These are phyloP conservation scores for Euproctis similis DNA, from an alignment of 2,888 invertebrate species.

Conservation along the genomic window DNA sequence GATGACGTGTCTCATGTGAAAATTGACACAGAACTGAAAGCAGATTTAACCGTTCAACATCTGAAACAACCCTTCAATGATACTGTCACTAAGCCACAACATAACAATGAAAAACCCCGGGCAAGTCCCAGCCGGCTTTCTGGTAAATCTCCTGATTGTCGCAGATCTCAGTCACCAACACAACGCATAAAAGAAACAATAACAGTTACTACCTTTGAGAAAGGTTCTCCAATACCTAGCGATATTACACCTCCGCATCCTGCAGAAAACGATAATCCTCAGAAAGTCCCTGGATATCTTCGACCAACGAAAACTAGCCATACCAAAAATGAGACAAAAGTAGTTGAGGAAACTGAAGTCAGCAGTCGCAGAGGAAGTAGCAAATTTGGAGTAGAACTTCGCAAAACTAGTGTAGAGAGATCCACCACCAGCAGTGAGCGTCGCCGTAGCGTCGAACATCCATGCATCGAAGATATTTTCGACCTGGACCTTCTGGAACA, in stretches of 20 bases:
- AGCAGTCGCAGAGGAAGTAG: constrained; percentile 72
- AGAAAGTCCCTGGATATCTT: constrained; percentile 52
- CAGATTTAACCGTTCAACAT: constrained; percentile 21
- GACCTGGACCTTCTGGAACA: constrained; percentile 82
- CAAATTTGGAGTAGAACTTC: constrained; percentile 82
- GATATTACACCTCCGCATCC: constrained; percentile 37
- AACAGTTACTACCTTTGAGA: constrained; percentile 30
- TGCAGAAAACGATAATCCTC: constrained; percentile 33
- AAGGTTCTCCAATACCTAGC: constrained; percentile 34
- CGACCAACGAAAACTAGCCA: constrained; percentile 59
- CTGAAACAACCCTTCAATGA: constrained; percentile 28
- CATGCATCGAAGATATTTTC: constrained; percentile 83
- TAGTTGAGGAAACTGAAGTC: constrained; percentile 50
- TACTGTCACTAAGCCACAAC: constrained; percentile 22
- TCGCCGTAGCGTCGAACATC: constrained; percentile 65
- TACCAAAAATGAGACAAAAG: constrained; percentile 49
- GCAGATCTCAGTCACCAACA: constrained; percentile 41
- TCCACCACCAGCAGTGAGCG: constrained; percentile 61
- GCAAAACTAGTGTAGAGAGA: constrained; percentile 73
- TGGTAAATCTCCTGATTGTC: constrained; percentile 38
- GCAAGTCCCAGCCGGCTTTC: constrained; percentile 35
- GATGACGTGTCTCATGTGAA: constrained; percentile 34
- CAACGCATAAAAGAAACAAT: constrained; percentile 34
- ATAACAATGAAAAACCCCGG: constrained; percentile 30
- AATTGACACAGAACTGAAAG: constrained; percentile 34